Evolutionary conservation across 2,888 invertebrate species (phyloP), one percentile per base, ranked within the genome.

Genomic region (Argyra leucocephala): DNA sequence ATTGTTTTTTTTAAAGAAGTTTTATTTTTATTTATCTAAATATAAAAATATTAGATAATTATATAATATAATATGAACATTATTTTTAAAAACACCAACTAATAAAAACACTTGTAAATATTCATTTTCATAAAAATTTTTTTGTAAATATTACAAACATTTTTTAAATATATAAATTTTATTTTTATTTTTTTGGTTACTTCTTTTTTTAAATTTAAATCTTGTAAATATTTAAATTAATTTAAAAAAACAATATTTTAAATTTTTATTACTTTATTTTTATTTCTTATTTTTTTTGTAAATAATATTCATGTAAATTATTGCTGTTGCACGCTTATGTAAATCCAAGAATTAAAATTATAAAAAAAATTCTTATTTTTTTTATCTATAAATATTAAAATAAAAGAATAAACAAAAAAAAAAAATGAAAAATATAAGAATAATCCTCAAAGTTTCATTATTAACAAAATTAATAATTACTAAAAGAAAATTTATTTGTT

Each of bases 301-400:
- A 48, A 48, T 48, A 48, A 48, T 48, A 48, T 48, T 48, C 48
- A 48, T 48, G 48, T 48, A 48, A 48, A 48, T 48, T 48, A 48
- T 48, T 48, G 48, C 48, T 48, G 48, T 48, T 48, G 48, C 48
- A 48, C 48, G 48, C 48, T 48, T 48, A 48, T 48, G 48, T 48
- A 48, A 48, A 48, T 48, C 12, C 48, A 48, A 48, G 18, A 48
- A 48, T 12, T 3, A 48, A 48, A 12, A 37, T 37, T 48, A 48
- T 15, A 48, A 15, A 48, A 48, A 48, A 48, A 18, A n/a, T 12
- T 18, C 5, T 5, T 18, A 48, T 48, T 48, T 48, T 48, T 48
- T 48, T 48, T 48, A 18, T 48, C 5, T 18, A 48, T 18, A 18
- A 48, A 48, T 18, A 18, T 48, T 48, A 48, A n/a, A n/a, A n/a